Evolutionary conservation across 2,113 vertebrate genomes (phyloP), one percentile per base, ranked within the genome.

Genomic region (Brachionichthys hirsutus): DNA sequence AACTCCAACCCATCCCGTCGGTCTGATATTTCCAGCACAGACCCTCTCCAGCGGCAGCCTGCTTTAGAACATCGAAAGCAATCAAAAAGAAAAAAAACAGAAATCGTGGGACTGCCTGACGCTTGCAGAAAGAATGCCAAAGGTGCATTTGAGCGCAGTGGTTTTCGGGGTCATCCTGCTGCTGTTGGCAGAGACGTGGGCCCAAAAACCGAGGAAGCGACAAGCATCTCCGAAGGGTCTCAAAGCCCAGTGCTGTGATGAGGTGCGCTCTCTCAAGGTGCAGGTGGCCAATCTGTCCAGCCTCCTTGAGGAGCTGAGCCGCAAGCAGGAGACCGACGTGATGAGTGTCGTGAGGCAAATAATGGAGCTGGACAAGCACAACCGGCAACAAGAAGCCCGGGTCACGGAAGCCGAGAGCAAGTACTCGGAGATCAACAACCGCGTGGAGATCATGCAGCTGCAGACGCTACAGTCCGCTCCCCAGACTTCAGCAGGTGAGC

Each of bases 351-450:
- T 94, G 51, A 91, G 92, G 91, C 94, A 98, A 91, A 91, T 96
- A 80, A 93, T 95, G 92, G 93, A 98, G 62, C 90, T 98, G 89
- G 94, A 98, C 67, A 90, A 94, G 60, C 90, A 73, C 70, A 87
- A 91, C 86, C 92, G 92, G 81, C 92, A 91, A 80, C 90, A 94
- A 72, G 94, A 95, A 77, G 77, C 87, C 0, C 90, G 96, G 12
- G 93, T 99, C 56, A 82, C 88, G 0, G 95, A 95, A 0, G 95
- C 93, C 0, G 96, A 99, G 90, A 93, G 93, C 92, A 98, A 95
- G 67, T 98, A 94, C 88, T 98, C 95, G 0, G 94, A 98, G 47
- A 94, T 99, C 86, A 95, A 96, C 92, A 97, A 92, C 89, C 94
- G 95, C 18, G 91, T 99, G 0, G 94, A 94, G 69, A 96, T 97